A percentile compares a stretch with the other conserved stretches of the same genome.
phyloP scores from a whole-genome alignment of 2,888 invertebrate genomes.

The Oscheius sp. region DNA sequence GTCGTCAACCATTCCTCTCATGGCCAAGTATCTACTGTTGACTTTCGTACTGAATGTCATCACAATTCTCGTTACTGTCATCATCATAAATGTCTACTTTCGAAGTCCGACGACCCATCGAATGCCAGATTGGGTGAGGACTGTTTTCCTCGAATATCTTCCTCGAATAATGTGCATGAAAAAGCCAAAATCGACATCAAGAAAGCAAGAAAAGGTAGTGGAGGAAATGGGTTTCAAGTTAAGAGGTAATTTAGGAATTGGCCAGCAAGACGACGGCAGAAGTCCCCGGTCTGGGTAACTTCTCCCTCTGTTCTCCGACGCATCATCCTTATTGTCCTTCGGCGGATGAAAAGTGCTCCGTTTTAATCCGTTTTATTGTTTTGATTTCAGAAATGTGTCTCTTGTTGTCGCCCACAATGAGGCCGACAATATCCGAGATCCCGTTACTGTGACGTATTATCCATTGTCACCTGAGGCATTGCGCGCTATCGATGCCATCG shows the following conservation, averaged over 20 bases:
- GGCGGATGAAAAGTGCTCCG: slow-evolving; percentile 34
- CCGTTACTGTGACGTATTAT: slow-evolving; percentile 43
- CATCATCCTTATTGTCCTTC: slow-evolving; percentile 67
- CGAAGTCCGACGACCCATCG: slow-evolving; percentile 94
- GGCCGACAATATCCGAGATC: slow-evolving; percentile 38
- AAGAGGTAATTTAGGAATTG: neutral
- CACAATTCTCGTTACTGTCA: slow-evolving; percentile 95
- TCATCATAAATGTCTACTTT: slow-evolving; percentile 98
- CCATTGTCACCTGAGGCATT: slow-evolving; percentile 36
- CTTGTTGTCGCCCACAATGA: neutral
- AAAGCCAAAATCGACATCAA: slow-evolving; percentile 79
- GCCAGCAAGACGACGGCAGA: slow-evolving; percentile 45
- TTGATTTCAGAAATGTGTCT: slow-evolving; percentile 1
- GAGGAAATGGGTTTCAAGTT: neutral
- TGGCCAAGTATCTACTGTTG: slow-evolving; percentile 95
- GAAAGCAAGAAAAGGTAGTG: slow-evolving; percentile 9
- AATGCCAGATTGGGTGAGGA: slow-evolving; percentile 97
- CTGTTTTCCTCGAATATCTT: slow-evolving; percentile 85
- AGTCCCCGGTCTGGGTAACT: slow-evolving; percentile 66
- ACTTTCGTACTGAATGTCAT: slow-evolving; percentile 99
- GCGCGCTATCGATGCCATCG: slow-evolving; percentile 61
- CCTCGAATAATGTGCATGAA: slow-evolving; percentile 87
- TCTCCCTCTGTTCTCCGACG: slow-evolving; percentile 61
- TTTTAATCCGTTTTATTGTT: neutral
- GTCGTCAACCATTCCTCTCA: slow-evolving; percentile 94